phyloP scores from a whole-genome alignment of 1,140 invertebrate genomes.

The Anastrepha obliqua region DNA sequence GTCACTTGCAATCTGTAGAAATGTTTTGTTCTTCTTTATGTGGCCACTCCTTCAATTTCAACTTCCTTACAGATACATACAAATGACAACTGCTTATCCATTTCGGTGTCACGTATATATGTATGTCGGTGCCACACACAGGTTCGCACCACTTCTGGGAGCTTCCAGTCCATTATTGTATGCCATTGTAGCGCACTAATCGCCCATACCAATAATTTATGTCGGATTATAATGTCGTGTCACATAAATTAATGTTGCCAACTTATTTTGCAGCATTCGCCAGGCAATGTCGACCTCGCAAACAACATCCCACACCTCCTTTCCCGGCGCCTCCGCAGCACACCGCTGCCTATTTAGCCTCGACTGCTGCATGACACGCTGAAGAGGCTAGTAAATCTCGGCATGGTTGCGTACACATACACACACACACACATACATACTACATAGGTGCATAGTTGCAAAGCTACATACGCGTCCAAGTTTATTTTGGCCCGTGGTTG shows the following conservation, averaged over 20 bases:
- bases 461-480: not conserved
- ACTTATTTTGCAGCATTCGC: constrained; percentile 66
- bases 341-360: constrained; percentile 4
- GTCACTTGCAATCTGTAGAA: constrained; percentile 18
- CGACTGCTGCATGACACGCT: not conserved
- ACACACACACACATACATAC: not conserved
- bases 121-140: not conserved
- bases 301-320: not conserved
- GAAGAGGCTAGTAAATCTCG: not conserved
- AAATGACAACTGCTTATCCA: constrained; percentile 44
- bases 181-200: constrained; percentile 60
- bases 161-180: constrained; percentile 23
- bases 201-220: constrained; percentile 73
- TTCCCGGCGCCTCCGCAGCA: not conserved
- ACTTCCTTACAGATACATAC: not conserved
- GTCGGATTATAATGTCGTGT: constrained; percentile 74
- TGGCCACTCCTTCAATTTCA: constrained; percentile 33
- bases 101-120: not conserved
- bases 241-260: constrained; percentile 74
- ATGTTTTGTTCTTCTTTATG: not conserved
- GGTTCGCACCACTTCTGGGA: not conserved
- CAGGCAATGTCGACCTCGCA: not conserved
- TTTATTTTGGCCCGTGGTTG: constrained; percentile 30
- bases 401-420: not conserved
- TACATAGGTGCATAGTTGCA: too few relatives aligned